phyloP scores from a whole-genome alignment of 2,888 invertebrate species.

The Ochropleura leucogaster region DNA sequence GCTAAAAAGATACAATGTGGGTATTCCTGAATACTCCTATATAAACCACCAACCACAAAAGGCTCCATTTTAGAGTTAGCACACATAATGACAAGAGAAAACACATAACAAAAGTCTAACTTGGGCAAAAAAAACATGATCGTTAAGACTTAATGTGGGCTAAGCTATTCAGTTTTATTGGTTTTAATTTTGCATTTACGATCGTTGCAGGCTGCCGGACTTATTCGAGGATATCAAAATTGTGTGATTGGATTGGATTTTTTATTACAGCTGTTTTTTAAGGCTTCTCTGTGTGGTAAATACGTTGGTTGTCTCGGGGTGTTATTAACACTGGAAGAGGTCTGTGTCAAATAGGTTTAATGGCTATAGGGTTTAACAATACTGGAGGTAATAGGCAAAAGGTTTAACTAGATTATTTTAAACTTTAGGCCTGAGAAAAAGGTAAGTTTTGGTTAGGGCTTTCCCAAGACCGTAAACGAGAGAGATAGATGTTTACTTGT shows the following conservation, averaged over 20 bases:
- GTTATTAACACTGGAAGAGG: not conserved
- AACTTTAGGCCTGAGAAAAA: not conserved
- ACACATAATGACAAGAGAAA: conserved; percentile 18
- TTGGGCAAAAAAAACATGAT: conserved; percentile 18
- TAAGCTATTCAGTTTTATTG: conserved; percentile 30
- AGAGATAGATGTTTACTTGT: no score
- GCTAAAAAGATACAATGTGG: conserved; percentile 36
- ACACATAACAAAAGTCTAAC: not conserved
- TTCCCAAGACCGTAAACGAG: no score
- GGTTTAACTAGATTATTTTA: not conserved
- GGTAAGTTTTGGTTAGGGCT: not conserved
- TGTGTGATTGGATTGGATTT: conserved; percentile 39
- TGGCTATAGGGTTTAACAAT: not conserved
- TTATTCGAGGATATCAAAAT: conserved; percentile 43
- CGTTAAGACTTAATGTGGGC: conserved; percentile 1
- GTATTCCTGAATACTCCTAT: conserved; percentile 6
- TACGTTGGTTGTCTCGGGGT: not conserved
- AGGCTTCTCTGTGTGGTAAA: conserved; percentile 5
- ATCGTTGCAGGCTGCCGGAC: conserved; percentile 9
- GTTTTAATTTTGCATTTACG: conserved; percentile 56
- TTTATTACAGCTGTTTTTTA: conserved; percentile 41
- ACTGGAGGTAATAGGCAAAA: not conserved
- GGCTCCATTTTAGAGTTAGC: conserved; percentile 49
- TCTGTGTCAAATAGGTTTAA: not conserved
- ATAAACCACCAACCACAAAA: conserved; percentile 64